Evolutionary conservation across 2,113 vertebrate species (phyloP).

Genomic region (Chloroceryle aenea): DNA sequence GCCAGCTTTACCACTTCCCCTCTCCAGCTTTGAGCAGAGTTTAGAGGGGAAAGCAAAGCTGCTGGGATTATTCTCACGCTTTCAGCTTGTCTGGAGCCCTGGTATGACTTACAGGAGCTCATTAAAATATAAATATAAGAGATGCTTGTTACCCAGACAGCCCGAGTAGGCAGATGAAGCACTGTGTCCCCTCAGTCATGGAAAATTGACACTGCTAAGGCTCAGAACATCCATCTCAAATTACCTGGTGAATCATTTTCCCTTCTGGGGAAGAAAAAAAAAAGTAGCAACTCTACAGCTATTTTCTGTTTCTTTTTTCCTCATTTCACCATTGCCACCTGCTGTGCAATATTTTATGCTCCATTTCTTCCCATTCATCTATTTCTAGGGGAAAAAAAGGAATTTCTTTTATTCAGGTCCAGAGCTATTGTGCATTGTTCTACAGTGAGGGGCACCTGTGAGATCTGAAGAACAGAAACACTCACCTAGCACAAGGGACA

Average conservation of each 20-base stretch:
- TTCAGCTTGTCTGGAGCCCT: neutral
- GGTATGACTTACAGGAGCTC: neutral
- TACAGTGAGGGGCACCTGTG: accelerated
- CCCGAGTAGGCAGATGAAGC: neutral
- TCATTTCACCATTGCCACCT: neutral
- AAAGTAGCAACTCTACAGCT: neutral
- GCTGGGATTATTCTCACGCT: neutral
- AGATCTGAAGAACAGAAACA: accelerated
- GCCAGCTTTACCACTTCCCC: neutral
- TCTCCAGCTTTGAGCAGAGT: neutral
- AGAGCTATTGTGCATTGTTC: accelerated
- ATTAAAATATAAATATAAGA: neutral
- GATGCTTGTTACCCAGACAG: neutral
- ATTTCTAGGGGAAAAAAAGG: neutral
- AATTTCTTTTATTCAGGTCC: neutral
- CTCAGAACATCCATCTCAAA: neutral
- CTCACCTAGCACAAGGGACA: neutral
- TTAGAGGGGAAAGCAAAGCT: neutral
- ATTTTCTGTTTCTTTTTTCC: neutral
- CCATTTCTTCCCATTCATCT: neutral
- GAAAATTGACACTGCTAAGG: neutral
- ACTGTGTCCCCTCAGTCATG: neutral
- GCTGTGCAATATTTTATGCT: neutral
- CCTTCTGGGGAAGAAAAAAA: neutral
- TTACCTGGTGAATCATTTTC: neutral